Conservation (phyloP, 1,140 invertebrate genomes). For the Phymorhynchus buccinoides region DNA sequence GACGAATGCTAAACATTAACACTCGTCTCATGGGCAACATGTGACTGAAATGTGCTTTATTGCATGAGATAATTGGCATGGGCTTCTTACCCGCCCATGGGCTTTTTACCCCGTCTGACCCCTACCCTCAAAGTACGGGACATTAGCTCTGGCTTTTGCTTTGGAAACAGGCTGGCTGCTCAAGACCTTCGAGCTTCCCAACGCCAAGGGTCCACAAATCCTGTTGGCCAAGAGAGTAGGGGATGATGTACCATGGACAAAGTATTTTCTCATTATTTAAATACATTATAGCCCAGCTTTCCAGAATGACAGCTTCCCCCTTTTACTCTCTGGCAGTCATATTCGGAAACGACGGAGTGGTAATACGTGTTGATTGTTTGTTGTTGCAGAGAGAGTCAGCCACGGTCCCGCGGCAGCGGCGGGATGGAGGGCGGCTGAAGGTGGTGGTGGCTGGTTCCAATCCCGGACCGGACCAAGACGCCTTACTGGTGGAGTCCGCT, state of each 20-base stretch:
- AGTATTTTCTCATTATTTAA: background rate
- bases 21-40: too few species aligned
- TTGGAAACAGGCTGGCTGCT: too few species aligned
- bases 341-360: too few species aligned
- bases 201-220: background rate
- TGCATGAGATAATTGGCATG: too few species aligned
- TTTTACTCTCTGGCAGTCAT: background rate
- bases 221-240: background rate
- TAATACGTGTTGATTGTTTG: background rate
- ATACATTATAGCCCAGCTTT: background rate
- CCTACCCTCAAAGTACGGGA: too few species aligned
- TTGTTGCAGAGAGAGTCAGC: conserved; percentile 5
- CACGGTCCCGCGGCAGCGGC: background rate
- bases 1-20: too few species aligned
- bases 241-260: background rate
- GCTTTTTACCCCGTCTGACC: too few species aligned
- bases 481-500: conserved; percentile 27
- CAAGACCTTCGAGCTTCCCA: too few species aligned
- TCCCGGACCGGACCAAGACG: conserved; percentile 14
- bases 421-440: background rate
- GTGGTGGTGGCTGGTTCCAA: conserved; percentile 31
- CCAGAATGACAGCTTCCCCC: background rate
- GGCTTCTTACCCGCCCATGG: too few species aligned
- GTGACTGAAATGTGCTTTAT: too few species aligned
- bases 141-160: too few species aligned